These are phyloP conservation scores for Ichneumon xanthorius DNA, from an alignment of 2,888 invertebrate species.

Conservation along the genomic window DNA sequence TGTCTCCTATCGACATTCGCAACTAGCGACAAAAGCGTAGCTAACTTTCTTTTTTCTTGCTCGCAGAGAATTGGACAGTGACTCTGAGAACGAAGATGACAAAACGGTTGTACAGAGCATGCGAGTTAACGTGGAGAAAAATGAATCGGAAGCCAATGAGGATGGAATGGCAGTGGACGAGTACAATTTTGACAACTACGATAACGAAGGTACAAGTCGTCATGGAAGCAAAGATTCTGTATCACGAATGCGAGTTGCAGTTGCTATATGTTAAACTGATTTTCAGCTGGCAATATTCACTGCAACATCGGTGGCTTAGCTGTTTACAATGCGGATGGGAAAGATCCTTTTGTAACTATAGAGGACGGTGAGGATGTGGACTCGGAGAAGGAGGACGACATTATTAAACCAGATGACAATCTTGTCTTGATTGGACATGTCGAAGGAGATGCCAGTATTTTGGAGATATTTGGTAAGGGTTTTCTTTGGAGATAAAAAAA, in stretches of 20 bases:
- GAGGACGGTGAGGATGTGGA: conserved; percentile 85
- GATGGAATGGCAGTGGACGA: conserved; percentile 86
- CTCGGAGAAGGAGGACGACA: conserved; percentile 95
- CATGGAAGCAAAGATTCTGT: conserved; percentile 47
- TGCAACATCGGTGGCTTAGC: conserved; percentile 80
- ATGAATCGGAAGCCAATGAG: conserved; percentile 43
- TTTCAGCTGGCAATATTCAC: conserved; percentile 72
- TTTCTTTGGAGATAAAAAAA: conserved; percentile 2
- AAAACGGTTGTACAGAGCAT: conserved; percentile 70
- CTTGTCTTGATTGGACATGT: conserved; percentile 94
- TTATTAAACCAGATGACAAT: conserved; percentile 95
- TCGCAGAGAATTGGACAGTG: conserved; percentile 69
- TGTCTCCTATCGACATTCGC: neutral
- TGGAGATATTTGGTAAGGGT: conserved; percentile 93
- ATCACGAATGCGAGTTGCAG: conserved; percentile 70
- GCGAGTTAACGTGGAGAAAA: conserved; percentile 3
- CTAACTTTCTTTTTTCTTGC: neutral
- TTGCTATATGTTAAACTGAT: conserved; percentile 80
- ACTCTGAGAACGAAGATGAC: conserved; percentile 81
- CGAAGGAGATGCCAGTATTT: conserved; percentile 93
- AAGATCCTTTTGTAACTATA: conserved; percentile 78
- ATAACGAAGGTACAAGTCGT: conserved; percentile 88
- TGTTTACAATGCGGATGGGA: conserved; percentile 75
- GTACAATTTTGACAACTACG: conserved; percentile 91
- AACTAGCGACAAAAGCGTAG: neutral